These are phyloP conservation scores for Nibea coibor DNA, from an alignment of 2,113 vertebrate genomes.

Conservation along the genomic window DNA sequence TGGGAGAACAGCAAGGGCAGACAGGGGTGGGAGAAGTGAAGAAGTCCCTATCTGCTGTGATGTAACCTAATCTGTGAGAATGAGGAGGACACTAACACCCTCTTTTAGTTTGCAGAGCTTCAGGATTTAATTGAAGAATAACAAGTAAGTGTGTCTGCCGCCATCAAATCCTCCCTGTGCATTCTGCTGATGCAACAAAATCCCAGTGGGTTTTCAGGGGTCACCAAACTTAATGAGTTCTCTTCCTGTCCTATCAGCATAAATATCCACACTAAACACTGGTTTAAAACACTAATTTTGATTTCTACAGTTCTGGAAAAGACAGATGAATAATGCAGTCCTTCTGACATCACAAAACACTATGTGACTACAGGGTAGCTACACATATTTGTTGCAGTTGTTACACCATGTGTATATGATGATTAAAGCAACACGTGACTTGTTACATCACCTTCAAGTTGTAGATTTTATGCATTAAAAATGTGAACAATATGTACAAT, in stretches of 20 bases:
- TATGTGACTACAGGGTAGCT: too few relatives aligned
- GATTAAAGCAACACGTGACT: background rate
- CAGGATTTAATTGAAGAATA: slow-evolving; percentile 76
- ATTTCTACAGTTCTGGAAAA: too few relatives aligned
- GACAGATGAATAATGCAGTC: too few relatives aligned
- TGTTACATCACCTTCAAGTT: background rate
- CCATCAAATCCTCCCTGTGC: slow-evolving; percentile 46
- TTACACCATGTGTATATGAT: background rate
- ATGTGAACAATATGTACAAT: background rate
- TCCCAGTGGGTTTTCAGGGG: background rate
- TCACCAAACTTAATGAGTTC: slow-evolving; percentile 46
- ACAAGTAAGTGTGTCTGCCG: slow-evolving; percentile 56
- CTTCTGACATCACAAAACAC: too few relatives aligned
- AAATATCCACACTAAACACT: slow-evolving; percentile 50
- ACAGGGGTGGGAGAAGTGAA: background rate
- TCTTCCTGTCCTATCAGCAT: slow-evolving; percentile 49
- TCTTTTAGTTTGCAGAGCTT: slow-evolving; percentile 19
- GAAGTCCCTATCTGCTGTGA: slow-evolving; percentile 30
- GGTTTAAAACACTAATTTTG: background rate
- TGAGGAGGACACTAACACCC: slow-evolving; percentile 18
- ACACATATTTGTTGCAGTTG: background rate
- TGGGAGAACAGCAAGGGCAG: background rate
- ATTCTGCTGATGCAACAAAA: slow-evolving; percentile 60
- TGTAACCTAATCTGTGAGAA: slow-evolving; percentile 33
- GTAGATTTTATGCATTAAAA: background rate